Evolutionary conservation across 2,797 vertebrate genomes (phyloP).

Genomic region (Diplodus puntazzo): DNA sequence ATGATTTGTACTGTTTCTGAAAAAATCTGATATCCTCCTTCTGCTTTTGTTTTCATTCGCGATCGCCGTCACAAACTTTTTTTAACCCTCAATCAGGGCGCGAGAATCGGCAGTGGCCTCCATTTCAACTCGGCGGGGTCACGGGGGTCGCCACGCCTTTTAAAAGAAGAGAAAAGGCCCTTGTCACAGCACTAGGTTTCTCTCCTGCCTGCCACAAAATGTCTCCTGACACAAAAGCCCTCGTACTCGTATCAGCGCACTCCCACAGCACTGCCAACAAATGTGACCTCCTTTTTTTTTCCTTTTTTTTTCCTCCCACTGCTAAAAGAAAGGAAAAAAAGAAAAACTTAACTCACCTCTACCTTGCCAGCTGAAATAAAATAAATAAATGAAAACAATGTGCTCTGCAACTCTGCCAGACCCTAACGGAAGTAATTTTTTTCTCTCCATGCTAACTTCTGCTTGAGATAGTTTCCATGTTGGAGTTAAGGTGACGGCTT

Average conservation of each 20-base stretch:
- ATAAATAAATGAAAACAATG: constrained; percentile 73
- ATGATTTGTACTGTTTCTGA: too few relatives aligned
- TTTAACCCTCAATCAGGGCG: constrained; percentile 19
- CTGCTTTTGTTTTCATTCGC: constrained; percentile 18
- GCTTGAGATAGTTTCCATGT: constrained; percentile 67
- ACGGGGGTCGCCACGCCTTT: constrained; percentile 74
- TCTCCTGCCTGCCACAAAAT: constrained; percentile 73
- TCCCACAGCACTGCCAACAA: constrained; percentile 67
- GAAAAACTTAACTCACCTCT: constrained; percentile 63
- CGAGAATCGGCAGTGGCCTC: constrained; percentile 72
- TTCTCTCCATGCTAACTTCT: constrained; percentile 50
- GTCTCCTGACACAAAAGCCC: constrained; percentile 79
- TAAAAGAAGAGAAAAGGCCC: constrained; percentile 75
- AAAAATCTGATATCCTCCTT: background rate
- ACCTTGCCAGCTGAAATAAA: constrained; percentile 68
- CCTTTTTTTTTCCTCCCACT: constrained; percentile 51
- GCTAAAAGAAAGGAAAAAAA: constrained; percentile 52
- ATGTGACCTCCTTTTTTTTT: constrained; percentile 76
- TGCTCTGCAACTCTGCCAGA: constrained; percentile 65
- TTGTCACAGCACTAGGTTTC: constrained; percentile 66
- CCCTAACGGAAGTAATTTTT: constrained; percentile 52
- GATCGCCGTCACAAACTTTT: constrained; percentile 15
- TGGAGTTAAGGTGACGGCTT: constrained; percentile 73
- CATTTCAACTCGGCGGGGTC: constrained; percentile 82
- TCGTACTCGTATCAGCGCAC: constrained; percentile 59